Conservation (phyloP, 1,140 invertebrate species). For the Caerostris darwini region DNA sequence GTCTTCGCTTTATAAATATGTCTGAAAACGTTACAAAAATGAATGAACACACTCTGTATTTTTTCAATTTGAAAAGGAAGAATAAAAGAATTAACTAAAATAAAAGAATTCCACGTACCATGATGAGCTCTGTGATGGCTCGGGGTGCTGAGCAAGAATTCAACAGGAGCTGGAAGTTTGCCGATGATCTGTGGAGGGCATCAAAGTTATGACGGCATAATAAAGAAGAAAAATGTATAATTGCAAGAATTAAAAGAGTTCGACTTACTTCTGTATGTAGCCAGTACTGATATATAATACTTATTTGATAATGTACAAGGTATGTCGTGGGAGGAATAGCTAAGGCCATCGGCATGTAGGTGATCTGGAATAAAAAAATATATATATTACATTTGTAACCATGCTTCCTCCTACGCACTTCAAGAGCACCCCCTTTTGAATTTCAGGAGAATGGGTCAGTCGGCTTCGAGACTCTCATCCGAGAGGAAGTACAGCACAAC, state of each 20-base stretch:
- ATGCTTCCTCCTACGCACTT: too few relatives aligned
- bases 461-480: too few relatives aligned
- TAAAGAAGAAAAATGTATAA: not conserved
- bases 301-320: slow-evolving; percentile 92
- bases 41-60: too few relatives aligned
- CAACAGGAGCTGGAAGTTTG: slow-evolving; percentile 89
- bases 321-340: slow-evolving; percentile 90
- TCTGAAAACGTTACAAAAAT: too few relatives aligned
- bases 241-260: not conserved
- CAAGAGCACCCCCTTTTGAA: too few relatives aligned
- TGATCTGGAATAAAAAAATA: slow-evolving; percentile 84
- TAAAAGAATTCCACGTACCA: slow-evolving; percentile 83
- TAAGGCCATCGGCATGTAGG: slow-evolving; percentile 92
- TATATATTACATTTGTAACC: too few relatives aligned
- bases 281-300: slow-evolving; percentile 95
- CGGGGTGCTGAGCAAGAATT: slow-evolving; percentile 93
- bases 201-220: not conserved
- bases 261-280: slow-evolving; percentile 89
- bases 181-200: slow-evolving; percentile 81
- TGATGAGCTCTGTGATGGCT: slow-evolving; percentile 95
- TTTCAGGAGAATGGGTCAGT: too few relatives aligned
- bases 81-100: not conserved
- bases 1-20: too few relatives aligned
- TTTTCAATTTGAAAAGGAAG: too few relatives aligned
- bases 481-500: too few relatives aligned